Evolutionary conservation across 2,113 vertebrate species (phyloP).

Genomic region (Dicaeum eximium): DNA sequence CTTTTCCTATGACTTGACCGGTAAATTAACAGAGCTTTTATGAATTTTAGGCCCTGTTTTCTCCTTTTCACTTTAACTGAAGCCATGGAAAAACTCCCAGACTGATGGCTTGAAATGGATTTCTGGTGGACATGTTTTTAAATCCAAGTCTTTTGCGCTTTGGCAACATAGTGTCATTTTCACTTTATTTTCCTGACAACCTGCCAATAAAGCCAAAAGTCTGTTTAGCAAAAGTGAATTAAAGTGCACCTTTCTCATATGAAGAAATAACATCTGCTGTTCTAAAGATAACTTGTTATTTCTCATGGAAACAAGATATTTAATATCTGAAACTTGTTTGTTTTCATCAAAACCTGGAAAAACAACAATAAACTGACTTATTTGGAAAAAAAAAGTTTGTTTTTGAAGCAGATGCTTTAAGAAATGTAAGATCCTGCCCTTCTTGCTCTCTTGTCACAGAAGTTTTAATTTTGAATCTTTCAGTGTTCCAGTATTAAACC

Average conservation of each 20-base stretch:
- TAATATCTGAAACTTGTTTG: neutral
- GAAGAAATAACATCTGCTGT: slow-evolving; percentile 15
- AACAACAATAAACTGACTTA: neutral
- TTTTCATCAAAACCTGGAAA: neutral
- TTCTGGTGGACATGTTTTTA: slow-evolving; percentile 1
- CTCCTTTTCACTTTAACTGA: neutral
- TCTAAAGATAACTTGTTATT: slow-evolving; percentile 4
- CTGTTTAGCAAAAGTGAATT: neutral
- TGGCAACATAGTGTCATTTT: neutral
- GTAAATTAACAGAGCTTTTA: neutral
- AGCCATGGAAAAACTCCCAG: neutral
- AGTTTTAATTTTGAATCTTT: neutral
- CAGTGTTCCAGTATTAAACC: neutral
- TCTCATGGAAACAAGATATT: neutral
- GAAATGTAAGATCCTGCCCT: neutral
- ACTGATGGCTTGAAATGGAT: neutral
- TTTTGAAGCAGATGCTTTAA: neutral
- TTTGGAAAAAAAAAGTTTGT: neutral
- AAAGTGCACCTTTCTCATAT: neutral
- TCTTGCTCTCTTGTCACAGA: neutral
- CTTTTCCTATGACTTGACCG: neutral
- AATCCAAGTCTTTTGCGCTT: slow-evolving; percentile 11
- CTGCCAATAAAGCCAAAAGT: neutral
- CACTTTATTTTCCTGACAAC: slow-evolving; percentile 29
- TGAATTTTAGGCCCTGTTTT: neutral